Percentiles rank a stretch among this genome's conserved stretches.
These are phyloP conservation scores for Petrolisthes manimaculis DNA, from an alignment of 2,888 invertebrate species.

Conservation along the genomic window DNA sequence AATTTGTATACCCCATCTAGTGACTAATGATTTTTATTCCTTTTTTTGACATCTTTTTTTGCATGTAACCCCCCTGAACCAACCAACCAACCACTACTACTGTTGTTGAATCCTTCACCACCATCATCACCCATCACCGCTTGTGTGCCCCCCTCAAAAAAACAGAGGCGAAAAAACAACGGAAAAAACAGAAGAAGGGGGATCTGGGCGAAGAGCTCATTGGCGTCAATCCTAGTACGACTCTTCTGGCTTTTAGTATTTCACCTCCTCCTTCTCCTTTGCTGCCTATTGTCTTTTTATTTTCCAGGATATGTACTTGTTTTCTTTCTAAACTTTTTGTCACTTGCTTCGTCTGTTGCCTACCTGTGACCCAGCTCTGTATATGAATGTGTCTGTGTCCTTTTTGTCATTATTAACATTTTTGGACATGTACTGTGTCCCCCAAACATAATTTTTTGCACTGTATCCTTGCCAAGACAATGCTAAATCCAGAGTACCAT, in stretches of 20 bases:
- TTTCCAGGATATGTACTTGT: constrained; percentile 72
- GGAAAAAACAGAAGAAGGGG: constrained; percentile 83
- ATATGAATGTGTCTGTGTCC: constrained; percentile 43
- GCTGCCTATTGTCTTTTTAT: constrained; percentile 50
- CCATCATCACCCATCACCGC: constrained; percentile 52
- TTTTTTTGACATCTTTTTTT: constrained; percentile 57
- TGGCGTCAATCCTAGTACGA: constrained; percentile 61
- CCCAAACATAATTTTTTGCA: constrained; percentile 24
- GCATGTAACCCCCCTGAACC: constrained; percentile 65
- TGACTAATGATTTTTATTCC: constrained; percentile 60
- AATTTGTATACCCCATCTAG: constrained; percentile 54
- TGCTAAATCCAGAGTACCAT: constrained; percentile 38
- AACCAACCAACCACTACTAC: constrained; percentile 64
- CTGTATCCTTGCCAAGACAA: constrained; percentile 54
- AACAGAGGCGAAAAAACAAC: constrained; percentile 94
- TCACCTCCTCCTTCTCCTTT: constrained; percentile 51
- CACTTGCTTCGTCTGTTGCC: constrained; percentile 50
- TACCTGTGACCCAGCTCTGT: constrained; percentile 43
- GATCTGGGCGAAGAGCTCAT: constrained; percentile 67
- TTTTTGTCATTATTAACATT: constrained; percentile 35
- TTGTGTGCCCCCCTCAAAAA: constrained; percentile 49
- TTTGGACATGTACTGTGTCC: constrained; percentile 20
- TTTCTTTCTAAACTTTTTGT: constrained; percentile 41
- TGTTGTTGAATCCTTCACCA: constrained; percentile 54
- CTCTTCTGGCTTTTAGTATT: constrained; percentile 61